These are phyloP conservation scores for Drosophila bipectinata DNA, from an alignment of 1,140 invertebrate species.

Conservation along the genomic window DNA sequence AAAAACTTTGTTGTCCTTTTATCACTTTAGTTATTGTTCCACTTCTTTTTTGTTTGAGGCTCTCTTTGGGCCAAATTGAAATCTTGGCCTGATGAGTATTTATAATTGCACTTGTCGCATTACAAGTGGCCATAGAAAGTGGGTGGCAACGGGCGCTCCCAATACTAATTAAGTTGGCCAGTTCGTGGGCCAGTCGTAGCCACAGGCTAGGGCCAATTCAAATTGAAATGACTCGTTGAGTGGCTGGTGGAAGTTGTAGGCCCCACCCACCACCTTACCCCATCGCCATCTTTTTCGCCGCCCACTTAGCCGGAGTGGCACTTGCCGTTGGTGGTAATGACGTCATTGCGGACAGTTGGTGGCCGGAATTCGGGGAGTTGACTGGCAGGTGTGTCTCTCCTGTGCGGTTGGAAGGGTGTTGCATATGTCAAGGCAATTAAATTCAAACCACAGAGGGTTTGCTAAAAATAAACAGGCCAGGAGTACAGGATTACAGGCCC, in stretches of 20 bases:
- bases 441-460: constrained; percentile 6
- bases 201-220: constrained; percentile 37
- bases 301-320: constrained; percentile 49
- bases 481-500: not conserved
- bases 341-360: constrained; percentile 64
- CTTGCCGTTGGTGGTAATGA: constrained; percentile 68
- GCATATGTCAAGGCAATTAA: constrained; percentile 61
- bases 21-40: constrained; percentile 45
- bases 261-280: constrained; percentile 1
- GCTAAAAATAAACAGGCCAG: constrained; percentile 29
- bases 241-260: constrained; percentile 29
- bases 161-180: constrained; percentile 76
- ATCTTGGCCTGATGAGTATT: constrained; percentile 63
- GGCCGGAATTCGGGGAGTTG: constrained; percentile 23
- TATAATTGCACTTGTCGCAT: constrained; percentile 74
- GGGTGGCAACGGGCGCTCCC: constrained; percentile 2
- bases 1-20: constrained; percentile 6
- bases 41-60: constrained; percentile 19
- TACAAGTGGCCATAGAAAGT: constrained; percentile 14
- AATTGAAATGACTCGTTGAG: constrained; percentile 53
- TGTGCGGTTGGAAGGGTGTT: constrained; percentile 19
- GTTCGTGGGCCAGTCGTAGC: constrained; percentile 27
- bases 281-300: not conserved
- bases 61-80: constrained; percentile 41
- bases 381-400: constrained; percentile 24